Evolutionary conservation across 2,113 vertebrate species (phyloP).

Genomic region (Uropsilus gracilis): DNA sequence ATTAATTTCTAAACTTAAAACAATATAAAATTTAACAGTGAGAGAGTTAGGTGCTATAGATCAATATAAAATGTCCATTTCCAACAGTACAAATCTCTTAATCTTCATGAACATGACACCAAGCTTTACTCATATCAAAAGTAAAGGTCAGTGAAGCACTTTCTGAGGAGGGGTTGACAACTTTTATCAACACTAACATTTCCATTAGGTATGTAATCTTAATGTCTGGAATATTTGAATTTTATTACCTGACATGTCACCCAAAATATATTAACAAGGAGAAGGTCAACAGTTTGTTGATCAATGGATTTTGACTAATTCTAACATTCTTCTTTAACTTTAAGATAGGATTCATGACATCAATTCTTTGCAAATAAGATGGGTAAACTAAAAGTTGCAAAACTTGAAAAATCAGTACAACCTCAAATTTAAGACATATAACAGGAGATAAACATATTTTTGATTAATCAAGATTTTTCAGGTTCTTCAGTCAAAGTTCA

Average conservation of each 20-base stretch:
- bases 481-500: neutral
- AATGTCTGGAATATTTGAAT: slow-evolving; percentile 67
- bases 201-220: slow-evolving; percentile 68
- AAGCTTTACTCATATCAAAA: slow-evolving; percentile 80
- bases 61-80: slow-evolving; percentile 75
- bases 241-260: slow-evolving; percentile 52
- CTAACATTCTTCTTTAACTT: neutral
- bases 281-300: slow-evolving; percentile 60
- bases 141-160: slow-evolving; percentile 80
- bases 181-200: slow-evolving; percentile 71
- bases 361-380: neutral
- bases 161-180: slow-evolving; percentile 77
- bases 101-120: slow-evolving; percentile 77
- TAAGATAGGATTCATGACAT: neutral
- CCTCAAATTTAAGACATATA: neutral
- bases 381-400: neutral
- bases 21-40: neutral
- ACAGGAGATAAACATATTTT: neutral
- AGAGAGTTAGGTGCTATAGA: slow-evolving; percentile 9
- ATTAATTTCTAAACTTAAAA: neutral
- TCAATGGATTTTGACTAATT: neutral
- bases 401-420: neutral
- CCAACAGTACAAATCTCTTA: slow-evolving; percentile 68
- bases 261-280: slow-evolving; percentile 57
- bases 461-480: neutral